Conservation (phyloP, 92 coral and sea anemone genomes). For the Bergia sp. region DNA sequence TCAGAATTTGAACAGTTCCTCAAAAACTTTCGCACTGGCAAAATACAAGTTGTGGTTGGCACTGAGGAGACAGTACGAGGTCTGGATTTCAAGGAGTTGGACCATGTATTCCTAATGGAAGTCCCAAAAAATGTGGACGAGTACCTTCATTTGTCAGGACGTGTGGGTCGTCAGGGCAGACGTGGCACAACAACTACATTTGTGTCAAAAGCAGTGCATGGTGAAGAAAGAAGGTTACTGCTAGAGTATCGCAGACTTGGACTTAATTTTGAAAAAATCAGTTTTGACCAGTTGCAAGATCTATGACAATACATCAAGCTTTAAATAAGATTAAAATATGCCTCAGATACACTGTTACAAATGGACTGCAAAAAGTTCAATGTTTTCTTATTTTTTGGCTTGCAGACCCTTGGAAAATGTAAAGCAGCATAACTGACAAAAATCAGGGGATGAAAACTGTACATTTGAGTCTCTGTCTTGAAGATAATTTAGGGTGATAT, state of each 20-base stretch:
- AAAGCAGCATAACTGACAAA: too few species aligned
- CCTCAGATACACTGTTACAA: too few species aligned
- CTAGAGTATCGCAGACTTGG: constrained; percentile 79
- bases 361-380: too few species aligned
- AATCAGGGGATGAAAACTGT: too few species aligned
- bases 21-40: constrained; percentile 65
- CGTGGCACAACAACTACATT: constrained; percentile 80
- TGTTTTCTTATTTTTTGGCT: too few species aligned
- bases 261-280: constrained; percentile 65
- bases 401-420: too few species aligned
- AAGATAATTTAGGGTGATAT: too few species aligned
- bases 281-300: neutral
- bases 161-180: constrained; percentile 88
- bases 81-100: constrained; percentile 76
- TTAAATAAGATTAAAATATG: neutral
- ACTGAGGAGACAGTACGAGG: constrained; percentile 92
- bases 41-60: constrained; percentile 74
- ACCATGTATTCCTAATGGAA: constrained; percentile 82
- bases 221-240: constrained; percentile 72
- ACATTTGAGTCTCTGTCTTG: too few species aligned
- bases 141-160: constrained; percentile 79
- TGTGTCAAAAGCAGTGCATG: constrained; percentile 54
- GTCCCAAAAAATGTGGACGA: constrained; percentile 84
- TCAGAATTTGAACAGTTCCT: constrained; percentile 60
- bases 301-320: neutral